A percentile compares a stretch with the other conserved stretches of the same genome.
Evolutionary conservation across 2,888 invertebrate species (phyloP).

Genomic region (Sminthurinus aureus): DNA sequence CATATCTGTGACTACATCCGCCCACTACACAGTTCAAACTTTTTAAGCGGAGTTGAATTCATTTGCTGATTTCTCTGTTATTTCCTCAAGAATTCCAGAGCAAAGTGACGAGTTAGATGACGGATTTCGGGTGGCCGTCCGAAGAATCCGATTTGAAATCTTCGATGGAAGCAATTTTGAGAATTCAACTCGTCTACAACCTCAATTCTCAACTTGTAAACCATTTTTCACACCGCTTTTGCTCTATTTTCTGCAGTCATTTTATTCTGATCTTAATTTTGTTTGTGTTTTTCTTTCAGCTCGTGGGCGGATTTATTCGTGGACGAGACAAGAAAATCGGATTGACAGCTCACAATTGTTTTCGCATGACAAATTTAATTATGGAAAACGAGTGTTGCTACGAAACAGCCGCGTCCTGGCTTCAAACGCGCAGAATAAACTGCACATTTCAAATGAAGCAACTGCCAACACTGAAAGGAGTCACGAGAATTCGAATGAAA

Average conservation of each 20-base stretch:
- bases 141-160: slow-evolving; percentile 37
- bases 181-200: slow-evolving; percentile 48
- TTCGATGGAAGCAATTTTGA: slow-evolving; percentile 38
- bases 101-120: slow-evolving; percentile 29
- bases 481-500: too few species aligned
- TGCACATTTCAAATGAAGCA: not conserved
- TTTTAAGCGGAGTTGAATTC: not conserved
- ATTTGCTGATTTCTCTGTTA: not conserved
- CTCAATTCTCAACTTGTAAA: slow-evolving; percentile 30
- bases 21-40: too few species aligned
- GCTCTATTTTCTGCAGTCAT: not conserved
- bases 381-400: slow-evolving; percentile 1
- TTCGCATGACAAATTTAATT: slow-evolving; percentile 23
- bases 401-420: slow-evolving; percentile 29
- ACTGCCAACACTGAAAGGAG: too few species aligned
- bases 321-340: slow-evolving; percentile 7
- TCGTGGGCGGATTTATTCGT: slow-evolving; percentile 33
- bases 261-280: not conserved
- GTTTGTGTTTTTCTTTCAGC: slow-evolving; percentile 1
- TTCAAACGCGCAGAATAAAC: slow-evolving; percentile 9
- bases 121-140: slow-evolving; percentile 46
- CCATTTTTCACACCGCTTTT: not conserved
- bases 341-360: slow-evolving; percentile 29
- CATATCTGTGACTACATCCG: too few species aligned
- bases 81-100: slow-evolving; percentile 18